Percentiles rank a stretch among this genome's conserved stretches.
Evolutionary conservation across 2,797 vertebrate genomes (phyloP).

Genomic region (Tragopan temminckii): DNA sequence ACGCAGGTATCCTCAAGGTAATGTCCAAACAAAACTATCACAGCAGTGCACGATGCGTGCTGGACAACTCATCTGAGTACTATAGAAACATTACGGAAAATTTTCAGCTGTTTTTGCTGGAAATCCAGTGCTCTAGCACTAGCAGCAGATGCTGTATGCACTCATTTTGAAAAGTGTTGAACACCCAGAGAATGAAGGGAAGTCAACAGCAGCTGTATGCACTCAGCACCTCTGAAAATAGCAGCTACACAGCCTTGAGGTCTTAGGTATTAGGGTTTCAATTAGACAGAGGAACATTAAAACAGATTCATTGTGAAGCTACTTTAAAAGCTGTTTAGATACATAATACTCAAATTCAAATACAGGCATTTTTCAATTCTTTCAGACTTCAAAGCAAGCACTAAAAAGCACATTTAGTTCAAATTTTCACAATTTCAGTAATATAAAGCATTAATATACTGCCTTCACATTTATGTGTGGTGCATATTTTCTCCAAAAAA

Average conservation of each 20-base stretch:
- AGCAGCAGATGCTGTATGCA: constrained; percentile 3
- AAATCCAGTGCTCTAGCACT: not conserved
- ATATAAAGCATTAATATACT: not conserved
- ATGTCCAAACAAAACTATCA: not conserved
- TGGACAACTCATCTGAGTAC: not conserved
- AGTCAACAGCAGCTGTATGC: constrained; percentile 25
- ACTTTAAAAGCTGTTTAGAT: not conserved
- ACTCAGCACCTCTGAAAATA: constrained; percentile 33
- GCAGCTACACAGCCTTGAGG: not conserved
- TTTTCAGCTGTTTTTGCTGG: not conserved
- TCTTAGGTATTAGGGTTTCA: not conserved
- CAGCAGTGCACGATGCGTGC: not conserved
- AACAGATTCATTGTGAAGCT: not conserved
- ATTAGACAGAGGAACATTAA: not conserved
- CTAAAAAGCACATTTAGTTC: not conserved
- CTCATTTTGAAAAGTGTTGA: not conserved
- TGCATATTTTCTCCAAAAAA: not conserved
- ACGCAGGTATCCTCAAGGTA: not conserved
- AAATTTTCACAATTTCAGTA: not conserved
- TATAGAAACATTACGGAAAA: not conserved
- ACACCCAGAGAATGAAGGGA: not conserved
- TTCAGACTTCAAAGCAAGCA: not conserved
- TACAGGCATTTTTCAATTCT: not conserved
- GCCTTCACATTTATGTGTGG: not conserved
- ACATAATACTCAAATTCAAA: not conserved